Evolutionary conservation across 2,113 vertebrate genomes (phyloP), one percentile per base, ranked within the genome.

Genomic region (Micromys minutus): DNA sequence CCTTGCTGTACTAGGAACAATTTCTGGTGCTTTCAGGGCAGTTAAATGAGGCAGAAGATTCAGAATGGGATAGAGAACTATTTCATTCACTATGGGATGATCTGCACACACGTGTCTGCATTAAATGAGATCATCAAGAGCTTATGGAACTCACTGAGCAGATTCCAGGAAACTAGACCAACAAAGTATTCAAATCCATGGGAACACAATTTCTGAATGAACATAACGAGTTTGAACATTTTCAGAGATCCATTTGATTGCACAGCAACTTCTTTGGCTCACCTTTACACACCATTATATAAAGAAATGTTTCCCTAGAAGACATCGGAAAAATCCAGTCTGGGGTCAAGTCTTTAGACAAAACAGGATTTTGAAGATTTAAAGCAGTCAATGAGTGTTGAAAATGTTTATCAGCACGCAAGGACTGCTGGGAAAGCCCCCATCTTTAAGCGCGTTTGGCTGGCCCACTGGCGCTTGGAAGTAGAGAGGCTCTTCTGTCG

Each of bases 401-500:
- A n/a, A n/a, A n/a, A n/a, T n/a, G n/a, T n/a, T n/a, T n/a, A n/a
- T n/a, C n/a, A n/a, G n/a, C n/a, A n/a, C n/a, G n/a, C n/a, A n/a
- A n/a, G n/a, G n/a, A n/a, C n/a, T n/a, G n/a, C n/a, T n/a, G n/a
- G n/a, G n/a, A n/a, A n/a, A n/a, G n/a, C n/a, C n/a, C n/a, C n/a
- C n/a, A n/a, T n/a, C n/a, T n/a, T n/a, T n/a, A n/a, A n/a, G n/a
- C n/a, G n/a, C n/a, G n/a, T n/a, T n/a, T n/a, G 96, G 83, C 45
- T 42, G 4, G 69, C 57, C 21, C 36, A 91, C 63, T 10, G 77
- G 21, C 63, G 87, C 71, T 17, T 22, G 3, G 76, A 6, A n/a
- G 22, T 9, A 0, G 1, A 0, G 50, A n/a, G n/a, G 0, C 31
- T n/a, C n/a, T 13, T 65, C 7, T 1, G 63, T 61, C 0, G 39